These are phyloP conservation scores for Bradypodion pumilum DNA, from an alignment of 2,797 vertebrate species.

Conservation along the genomic window DNA sequence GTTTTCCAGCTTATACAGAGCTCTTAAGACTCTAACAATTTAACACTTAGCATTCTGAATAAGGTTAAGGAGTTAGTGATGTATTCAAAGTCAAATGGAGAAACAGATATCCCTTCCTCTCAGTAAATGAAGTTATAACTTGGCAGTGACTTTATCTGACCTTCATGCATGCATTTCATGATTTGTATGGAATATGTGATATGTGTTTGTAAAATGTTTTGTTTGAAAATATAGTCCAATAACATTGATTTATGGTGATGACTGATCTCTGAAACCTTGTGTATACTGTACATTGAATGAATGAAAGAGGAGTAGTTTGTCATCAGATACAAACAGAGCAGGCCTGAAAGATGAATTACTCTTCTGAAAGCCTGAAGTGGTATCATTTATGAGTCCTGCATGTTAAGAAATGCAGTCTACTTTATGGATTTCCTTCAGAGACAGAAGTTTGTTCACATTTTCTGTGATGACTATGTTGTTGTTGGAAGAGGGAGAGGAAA, in stretches of 20 bases:
- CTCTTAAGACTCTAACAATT: constrained; percentile 50
- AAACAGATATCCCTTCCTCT: constrained; percentile 50
- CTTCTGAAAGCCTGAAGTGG: constrained; percentile 36
- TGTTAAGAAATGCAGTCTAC: constrained; percentile 60
- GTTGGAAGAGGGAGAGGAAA: neutral
- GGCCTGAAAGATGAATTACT: constrained; percentile 59
- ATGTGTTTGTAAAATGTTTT: constrained; percentile 71
- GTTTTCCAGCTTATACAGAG: constrained; percentile 46
- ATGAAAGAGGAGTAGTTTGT: constrained; percentile 68
- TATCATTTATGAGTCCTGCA: constrained; percentile 60
- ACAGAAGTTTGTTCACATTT: constrained; percentile 33
- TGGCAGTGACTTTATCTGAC: constrained; percentile 70
- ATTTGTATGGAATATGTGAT: constrained; percentile 60
- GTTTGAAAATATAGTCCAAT: constrained; percentile 74
- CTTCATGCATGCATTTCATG: constrained; percentile 63
- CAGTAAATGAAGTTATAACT: constrained; percentile 62
- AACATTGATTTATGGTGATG: constrained; percentile 74
- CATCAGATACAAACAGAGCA: constrained; percentile 54
- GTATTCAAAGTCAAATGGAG: constrained; percentile 4
- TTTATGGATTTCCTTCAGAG: constrained; percentile 53
- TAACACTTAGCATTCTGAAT: constrained; percentile 40
- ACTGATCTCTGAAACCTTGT: constrained; percentile 69
- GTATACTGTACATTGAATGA: constrained; percentile 68
- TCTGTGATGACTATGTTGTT: constrained; percentile 1
- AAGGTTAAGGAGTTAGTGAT: constrained; percentile 54